These are phyloP conservation scores for Pherbina coryleti DNA, from an alignment of 2,888 invertebrate species.

Conservation along the genomic window DNA sequence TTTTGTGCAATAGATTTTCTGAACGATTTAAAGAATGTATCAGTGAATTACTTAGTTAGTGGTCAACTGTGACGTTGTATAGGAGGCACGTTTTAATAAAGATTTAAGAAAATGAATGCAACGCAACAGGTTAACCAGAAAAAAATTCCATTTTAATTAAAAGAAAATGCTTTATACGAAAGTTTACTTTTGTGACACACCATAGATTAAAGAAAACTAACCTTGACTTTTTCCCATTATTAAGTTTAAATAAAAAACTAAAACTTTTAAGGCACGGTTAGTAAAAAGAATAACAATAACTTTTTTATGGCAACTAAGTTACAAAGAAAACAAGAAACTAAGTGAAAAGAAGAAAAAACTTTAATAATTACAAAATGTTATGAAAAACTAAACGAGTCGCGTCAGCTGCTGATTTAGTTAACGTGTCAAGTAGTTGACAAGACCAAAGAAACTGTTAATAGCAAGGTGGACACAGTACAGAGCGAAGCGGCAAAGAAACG, in stretches of 20 bases:
- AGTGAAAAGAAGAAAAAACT: background rate
- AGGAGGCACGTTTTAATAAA: background rate
- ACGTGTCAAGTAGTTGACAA: constrained; percentile 19
- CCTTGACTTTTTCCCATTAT: constrained; percentile 10
- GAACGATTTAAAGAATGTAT: too few relatives aligned
- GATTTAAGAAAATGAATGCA: background rate
- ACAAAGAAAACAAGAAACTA: background rate
- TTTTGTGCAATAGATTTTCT: too few relatives aligned
- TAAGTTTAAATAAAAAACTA: background rate
- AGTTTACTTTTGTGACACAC: too few relatives aligned
- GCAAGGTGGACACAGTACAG: background rate
- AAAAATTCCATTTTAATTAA: too few relatives aligned
- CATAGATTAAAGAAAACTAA: background rate
- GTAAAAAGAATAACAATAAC: background rate
- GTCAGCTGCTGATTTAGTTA: constrained; percentile 2
- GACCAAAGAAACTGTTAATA: constrained; percentile 8
- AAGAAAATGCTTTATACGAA: too few relatives aligned
- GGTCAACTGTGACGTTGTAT: too few relatives aligned
- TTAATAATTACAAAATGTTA: background rate
- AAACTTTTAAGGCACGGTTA: background rate
- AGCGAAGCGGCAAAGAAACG: background rate
- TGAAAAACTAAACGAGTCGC: background rate
- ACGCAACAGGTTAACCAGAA: background rate
- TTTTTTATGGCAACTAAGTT: too few relatives aligned
- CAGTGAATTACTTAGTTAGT: too few relatives aligned